These are phyloP conservation scores for Scaptomyza montana DNA, from an alignment of 1,140 invertebrate species.

Conservation along the genomic window DNA sequence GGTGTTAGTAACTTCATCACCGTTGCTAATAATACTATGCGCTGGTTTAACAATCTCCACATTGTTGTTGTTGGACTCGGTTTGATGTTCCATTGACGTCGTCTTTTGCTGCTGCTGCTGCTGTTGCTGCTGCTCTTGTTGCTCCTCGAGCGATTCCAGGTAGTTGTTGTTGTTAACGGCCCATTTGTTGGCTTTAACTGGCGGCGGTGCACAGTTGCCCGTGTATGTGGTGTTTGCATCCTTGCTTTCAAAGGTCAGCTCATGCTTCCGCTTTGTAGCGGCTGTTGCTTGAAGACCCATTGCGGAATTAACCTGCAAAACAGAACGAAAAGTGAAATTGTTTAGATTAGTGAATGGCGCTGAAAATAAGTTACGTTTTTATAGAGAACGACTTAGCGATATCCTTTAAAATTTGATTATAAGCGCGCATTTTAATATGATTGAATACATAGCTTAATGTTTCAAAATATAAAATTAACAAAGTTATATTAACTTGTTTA, in stretches of 20 bases:
- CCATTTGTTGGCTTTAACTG: slow-evolving; percentile 85
- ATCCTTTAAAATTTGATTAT: background rate
- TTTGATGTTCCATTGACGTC: slow-evolving; percentile 29
- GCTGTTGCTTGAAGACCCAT: slow-evolving; percentile 90
- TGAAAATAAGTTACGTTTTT: slow-evolving; percentile 11
- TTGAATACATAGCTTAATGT: too few relatives aligned
- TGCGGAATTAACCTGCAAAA: slow-evolving; percentile 89
- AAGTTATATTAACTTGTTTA: background rate
- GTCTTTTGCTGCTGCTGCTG: slow-evolving; percentile 50
- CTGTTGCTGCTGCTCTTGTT: slow-evolving; percentile 54
- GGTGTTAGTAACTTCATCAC: slow-evolving; percentile 79
- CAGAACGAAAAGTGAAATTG: slow-evolving; percentile 52
- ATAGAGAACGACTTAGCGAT: background rate
- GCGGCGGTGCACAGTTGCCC: slow-evolving; percentile 80
- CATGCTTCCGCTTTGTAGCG: slow-evolving; percentile 88
- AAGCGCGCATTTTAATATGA: too few relatives aligned
- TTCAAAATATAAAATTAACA: too few relatives aligned
- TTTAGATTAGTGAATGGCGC: slow-evolving; percentile 47
- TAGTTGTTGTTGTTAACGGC: slow-evolving; percentile 81
- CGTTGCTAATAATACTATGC: slow-evolving; percentile 76
- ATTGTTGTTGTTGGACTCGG: slow-evolving; percentile 58
- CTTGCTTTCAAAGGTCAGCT: slow-evolving; percentile 83
- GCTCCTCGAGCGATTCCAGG: slow-evolving; percentile 75
- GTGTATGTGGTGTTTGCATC: slow-evolving; percentile 78
- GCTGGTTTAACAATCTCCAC: slow-evolving; percentile 48